phyloP scores from a whole-genome alignment of 2,888 invertebrate genomes.

The Coleophora deauratella region DNA sequence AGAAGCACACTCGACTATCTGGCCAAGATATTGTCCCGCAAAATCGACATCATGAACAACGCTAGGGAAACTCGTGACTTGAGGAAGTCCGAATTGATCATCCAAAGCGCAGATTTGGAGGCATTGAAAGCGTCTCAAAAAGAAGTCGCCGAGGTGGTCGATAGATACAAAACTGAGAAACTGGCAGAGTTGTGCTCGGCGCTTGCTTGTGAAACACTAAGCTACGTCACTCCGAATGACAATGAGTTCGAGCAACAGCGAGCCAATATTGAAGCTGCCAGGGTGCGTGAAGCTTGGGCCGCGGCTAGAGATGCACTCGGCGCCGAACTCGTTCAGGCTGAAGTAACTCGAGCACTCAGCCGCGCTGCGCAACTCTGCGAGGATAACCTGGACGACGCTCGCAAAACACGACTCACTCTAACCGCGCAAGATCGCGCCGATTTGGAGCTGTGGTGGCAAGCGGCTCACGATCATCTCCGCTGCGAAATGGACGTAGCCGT shows the following conservation, averaged over 20 bases:
- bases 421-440: slow-evolving; percentile 80
- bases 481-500: slow-evolving; percentile 82
- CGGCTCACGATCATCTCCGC: slow-evolving; percentile 80
- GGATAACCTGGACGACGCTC: slow-evolving; percentile 68
- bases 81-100: slow-evolving; percentile 45
- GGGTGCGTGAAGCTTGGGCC: slow-evolving; percentile 83
- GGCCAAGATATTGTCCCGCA: slow-evolving; percentile 83
- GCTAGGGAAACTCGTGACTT: slow-evolving; percentile 33
- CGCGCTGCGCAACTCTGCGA: slow-evolving; percentile 82
- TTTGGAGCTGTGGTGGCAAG: slow-evolving; percentile 83
- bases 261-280: slow-evolving; percentile 73
- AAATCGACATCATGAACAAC: slow-evolving; percentile 67
- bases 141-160: slow-evolving; percentile 75
- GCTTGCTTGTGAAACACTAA: slow-evolving; percentile 80
- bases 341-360: slow-evolving; percentile 82
- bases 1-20: slow-evolving; percentile 78
- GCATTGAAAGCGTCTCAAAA: slow-evolving; percentile 72
- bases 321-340: slow-evolving; percentile 83
- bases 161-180: slow-evolving; percentile 79
- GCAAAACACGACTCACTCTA: slow-evolving; percentile 74
- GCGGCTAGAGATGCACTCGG: slow-evolving; percentile 84
- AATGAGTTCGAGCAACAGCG: slow-evolving; percentile 53
- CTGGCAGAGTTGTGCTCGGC: slow-evolving; percentile 81
- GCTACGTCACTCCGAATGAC: slow-evolving; percentile 65
- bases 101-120: slow-evolving; percentile 65